phyloP scores from a whole-genome alignment of 2,888 invertebrate species.

The Drosophila cracens region DNA sequence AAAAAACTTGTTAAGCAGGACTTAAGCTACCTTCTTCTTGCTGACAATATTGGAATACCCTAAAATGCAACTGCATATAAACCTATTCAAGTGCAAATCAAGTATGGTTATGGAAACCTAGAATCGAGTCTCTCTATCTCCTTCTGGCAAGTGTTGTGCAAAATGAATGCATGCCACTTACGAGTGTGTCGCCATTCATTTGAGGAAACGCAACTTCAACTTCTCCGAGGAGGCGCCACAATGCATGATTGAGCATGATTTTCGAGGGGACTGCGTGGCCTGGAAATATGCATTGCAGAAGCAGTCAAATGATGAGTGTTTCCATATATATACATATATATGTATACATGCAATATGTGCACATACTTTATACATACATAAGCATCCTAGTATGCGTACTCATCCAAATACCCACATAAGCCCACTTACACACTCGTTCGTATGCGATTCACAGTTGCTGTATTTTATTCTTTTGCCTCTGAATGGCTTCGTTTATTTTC shows the following conservation, averaged over 20 bases:
- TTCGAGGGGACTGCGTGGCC: slow-evolving; percentile 48
- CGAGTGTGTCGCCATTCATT: slow-evolving; percentile 68
- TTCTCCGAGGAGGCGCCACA: slow-evolving; percentile 63
- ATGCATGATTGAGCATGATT: slow-evolving; percentile 79
- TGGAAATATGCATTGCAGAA: slow-evolving; percentile 46
- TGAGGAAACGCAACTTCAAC: slow-evolving; percentile 70
- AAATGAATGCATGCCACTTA: slow-evolving; percentile 77
- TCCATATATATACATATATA: slow-evolving; percentile 3
- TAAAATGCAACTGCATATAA: not conserved
- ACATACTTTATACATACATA: slow-evolving; percentile 3
- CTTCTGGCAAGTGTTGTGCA: slow-evolving; percentile 48
- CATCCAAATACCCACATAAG: slow-evolving; percentile 35
- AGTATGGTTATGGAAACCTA: slow-evolving; percentile 27
- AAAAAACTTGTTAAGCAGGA: not conserved
- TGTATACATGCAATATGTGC: not conserved
- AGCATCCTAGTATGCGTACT: slow-evolving; percentile 14
- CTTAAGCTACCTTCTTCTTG: not conserved
- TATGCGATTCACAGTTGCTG: slow-evolving; percentile 61
- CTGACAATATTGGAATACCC: not conserved
- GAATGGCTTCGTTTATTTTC: slow-evolving; percentile 79
- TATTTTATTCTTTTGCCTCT: slow-evolving; percentile 42
- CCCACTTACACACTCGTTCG: slow-evolving; percentile 31
- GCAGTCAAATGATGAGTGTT: slow-evolving; percentile 29
- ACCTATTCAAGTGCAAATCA: slow-evolving; percentile 56
- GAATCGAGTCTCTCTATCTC: slow-evolving; percentile 1